Conservation (phyloP, 1,140 invertebrate genomes). For the Diachasma alloeum region DNA sequence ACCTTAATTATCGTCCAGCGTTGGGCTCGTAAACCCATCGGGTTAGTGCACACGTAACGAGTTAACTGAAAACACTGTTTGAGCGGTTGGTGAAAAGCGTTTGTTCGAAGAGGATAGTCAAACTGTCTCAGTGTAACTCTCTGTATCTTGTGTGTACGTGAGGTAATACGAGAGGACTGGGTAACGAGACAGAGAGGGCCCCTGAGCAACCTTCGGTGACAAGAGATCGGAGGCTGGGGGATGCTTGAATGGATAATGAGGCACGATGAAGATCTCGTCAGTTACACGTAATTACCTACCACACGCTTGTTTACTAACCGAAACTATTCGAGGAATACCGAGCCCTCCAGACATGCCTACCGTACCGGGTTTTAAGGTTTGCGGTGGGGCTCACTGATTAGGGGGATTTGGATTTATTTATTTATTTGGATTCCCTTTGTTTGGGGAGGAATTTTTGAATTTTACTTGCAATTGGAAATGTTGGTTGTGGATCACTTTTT, state of each 20-base stretch:
- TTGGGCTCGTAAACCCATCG: conserved; percentile 12
- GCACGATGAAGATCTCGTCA: conserved; percentile 55
- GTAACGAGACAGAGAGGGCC: conserved; percentile 31
- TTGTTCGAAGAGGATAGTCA: not conserved
- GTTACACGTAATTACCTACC: conserved; percentile 54
- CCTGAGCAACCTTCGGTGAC: conserved; percentile 40
- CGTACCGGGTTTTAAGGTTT: too few relatives aligned
- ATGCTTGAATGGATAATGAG: conserved; percentile 51
- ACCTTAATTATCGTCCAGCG: conserved; percentile 17
- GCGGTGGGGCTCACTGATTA: too few relatives aligned
- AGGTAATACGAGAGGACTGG: conserved; percentile 5
- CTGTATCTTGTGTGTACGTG: not conserved
- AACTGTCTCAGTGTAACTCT: not conserved
- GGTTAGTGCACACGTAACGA: not conserved
- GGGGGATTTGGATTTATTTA: too few relatives aligned
- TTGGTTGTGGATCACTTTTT: too few relatives aligned
- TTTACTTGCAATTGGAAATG: too few relatives aligned
- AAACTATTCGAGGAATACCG: not conserved
- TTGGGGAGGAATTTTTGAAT: too few relatives aligned
- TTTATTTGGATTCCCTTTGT: too few relatives aligned
- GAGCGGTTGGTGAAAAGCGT: not conserved
- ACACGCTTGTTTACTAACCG: conserved; percentile 30
- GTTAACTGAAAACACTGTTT: not conserved
- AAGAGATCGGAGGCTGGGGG: conserved; percentile 42
- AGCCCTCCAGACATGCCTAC: too few relatives aligned